Conservation (phyloP, 2,797 vertebrate genomes). For the Catostomus latipinnis region DNA sequence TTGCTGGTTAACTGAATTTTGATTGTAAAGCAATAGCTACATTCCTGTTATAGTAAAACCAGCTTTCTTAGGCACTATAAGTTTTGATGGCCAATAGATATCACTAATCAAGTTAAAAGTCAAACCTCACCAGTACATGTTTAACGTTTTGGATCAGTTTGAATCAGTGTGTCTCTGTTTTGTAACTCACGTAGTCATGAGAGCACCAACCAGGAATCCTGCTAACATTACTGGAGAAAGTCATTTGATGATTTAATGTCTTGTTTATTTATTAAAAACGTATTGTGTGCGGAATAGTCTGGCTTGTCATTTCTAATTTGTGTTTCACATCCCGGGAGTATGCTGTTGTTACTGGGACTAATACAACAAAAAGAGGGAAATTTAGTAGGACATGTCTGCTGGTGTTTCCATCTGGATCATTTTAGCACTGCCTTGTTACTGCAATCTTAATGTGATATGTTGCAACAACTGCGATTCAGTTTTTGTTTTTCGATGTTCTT, state of each 20-base stretch:
- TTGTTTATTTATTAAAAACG: constrained; percentile 14
- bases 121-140: background rate
- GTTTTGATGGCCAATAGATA: background rate
- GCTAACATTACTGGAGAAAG: background rate
- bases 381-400: constrained; percentile 5
- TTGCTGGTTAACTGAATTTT: background rate
- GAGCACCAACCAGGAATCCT: background rate
- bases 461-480: constrained; percentile 49
- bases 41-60: background rate
- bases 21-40: background rate
- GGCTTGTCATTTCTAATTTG: background rate
- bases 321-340: background rate
- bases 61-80: background rate
- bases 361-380: constrained; percentile 1
- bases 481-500: constrained; percentile 48
- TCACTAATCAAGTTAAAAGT: background rate
- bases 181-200: background rate
- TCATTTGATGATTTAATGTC: constrained; percentile 27
- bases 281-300: background rate
- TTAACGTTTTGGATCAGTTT: background rate
- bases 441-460: constrained; percentile 45
- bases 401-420: constrained; percentile 31
- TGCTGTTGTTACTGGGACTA: background rate
- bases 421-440: constrained; percentile 22
- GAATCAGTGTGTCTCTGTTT: background rate